Evolutionary conservation across 2,797 vertebrate genomes (phyloP), one percentile per base, ranked within the genome.

Genomic region (Siniperca obscura): DNA sequence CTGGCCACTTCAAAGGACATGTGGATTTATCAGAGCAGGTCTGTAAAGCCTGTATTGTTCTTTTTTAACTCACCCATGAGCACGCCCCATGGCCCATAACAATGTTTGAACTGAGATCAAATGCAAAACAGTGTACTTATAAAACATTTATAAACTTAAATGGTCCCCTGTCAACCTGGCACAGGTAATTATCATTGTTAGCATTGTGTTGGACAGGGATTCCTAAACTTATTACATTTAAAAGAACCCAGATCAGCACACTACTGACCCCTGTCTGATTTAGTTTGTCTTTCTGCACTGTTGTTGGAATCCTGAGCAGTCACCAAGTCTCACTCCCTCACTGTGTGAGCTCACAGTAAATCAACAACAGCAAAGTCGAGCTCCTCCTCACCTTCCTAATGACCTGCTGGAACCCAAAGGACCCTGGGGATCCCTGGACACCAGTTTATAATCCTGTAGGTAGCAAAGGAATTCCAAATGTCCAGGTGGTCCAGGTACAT

Each of bases 231-330:
- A 14, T 48, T 27, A 48, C 52, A n/a, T 46, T 16, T 53, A 36
- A 68, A 67, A 57, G 25, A 57, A 67, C 5, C 14, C 10, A 27
- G 30, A 70, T 55, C 56, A 42, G 44, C 19, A 57, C 11, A 27
- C 22, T 25, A n/a, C 19, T 52, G 55, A 70, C 16, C 30, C 17
- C n/a, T 0, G 19, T 61, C 19, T 46, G 30, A 52, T 53, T 82
- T n/a, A 53, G 14, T 64, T 53, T 52, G 55, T 74, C 30, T 78
- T 48, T 13, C 59, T 80, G 27, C 48, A 12, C 30, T 60, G 52
- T 68, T 25, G 60, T 36, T 48, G 52, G 17, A 22, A 70, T 38
- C 50, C 42, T 59, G 40, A 72, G 64, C 27, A 66, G 25, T 66
- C 61, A 34, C 25, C 50, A 38, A n/a, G 48, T 38, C 68, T 84